Evolutionary conservation across 2,113 vertebrate species (phyloP).

Genomic region (Podarcis cretensis): DNA sequence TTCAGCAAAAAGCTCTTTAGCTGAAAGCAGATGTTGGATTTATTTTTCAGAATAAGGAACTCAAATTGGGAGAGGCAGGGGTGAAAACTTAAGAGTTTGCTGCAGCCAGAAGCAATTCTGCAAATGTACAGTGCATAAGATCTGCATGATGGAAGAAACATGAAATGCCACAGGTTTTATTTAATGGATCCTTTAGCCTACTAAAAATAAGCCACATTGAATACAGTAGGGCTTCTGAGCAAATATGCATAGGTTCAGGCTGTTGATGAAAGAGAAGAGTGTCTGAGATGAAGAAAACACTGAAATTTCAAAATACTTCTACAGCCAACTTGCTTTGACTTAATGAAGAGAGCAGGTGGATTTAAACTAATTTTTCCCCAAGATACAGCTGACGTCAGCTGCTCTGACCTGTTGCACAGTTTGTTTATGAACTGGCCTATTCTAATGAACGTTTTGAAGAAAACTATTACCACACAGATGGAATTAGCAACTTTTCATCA

Average conservation of each 20-base stretch:
- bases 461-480: background rate
- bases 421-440: background rate
- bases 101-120: background rate
- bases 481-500: background rate
- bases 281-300: background rate
- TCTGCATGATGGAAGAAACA: too few species aligned
- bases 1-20: background rate
- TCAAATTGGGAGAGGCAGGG: background rate
- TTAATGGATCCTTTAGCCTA: background rate
- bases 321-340: background rate
- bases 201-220: background rate
- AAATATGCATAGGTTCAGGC: background rate
- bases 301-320: background rate
- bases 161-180: too few species aligned
- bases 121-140: background rate
- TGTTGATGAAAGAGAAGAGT: background rate
- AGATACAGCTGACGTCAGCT: background rate
- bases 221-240: background rate
- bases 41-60: background rate
- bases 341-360: background rate
- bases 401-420: background rate
- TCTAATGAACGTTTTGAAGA: background rate
- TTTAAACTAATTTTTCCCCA: background rate
- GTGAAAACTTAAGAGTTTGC: background rate
- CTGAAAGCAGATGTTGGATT: background rate